phyloP scores from a whole-genome alignment of 2,113 vertebrate species.

The Panthera uncia region DNA sequence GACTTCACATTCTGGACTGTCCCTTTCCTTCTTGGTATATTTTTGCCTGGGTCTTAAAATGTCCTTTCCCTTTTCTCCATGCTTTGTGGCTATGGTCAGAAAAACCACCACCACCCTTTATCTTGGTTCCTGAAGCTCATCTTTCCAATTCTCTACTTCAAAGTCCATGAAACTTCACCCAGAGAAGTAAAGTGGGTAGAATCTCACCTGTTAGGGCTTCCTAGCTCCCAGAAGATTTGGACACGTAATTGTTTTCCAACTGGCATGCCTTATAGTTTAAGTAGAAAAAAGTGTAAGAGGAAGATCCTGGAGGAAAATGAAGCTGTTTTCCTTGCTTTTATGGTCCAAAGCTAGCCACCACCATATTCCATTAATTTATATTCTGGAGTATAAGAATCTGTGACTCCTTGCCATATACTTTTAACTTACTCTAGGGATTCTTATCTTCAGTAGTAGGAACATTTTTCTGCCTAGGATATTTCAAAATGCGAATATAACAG shows the following conservation, averaged over 20 bases:
- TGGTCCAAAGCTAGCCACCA: not conserved
- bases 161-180: not conserved
- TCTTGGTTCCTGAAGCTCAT: not conserved
- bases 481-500: slow-evolving; percentile 1
- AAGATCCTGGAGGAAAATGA: not conserved
- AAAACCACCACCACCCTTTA: not conserved
- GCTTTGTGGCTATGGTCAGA: not conserved
- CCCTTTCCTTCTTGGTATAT: not conserved
- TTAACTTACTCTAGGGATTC: not conserved
- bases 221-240: not conserved
- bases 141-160: not conserved
- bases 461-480: slow-evolving; percentile 3
- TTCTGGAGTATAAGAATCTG: not conserved
- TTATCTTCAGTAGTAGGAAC: not conserved
- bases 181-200: not conserved
- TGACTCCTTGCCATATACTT: not conserved
- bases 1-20: not conserved
- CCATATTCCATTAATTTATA: not conserved
- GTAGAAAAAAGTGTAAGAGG: not conserved
- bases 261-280: not conserved
- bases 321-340: not conserved
- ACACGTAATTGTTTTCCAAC: not conserved
- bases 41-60: not conserved
- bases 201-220: not conserved
- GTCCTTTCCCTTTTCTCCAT: not conserved